phyloP scores from a whole-genome alignment of 1,140 invertebrate species.

The Zaprionus vittiger region DNA sequence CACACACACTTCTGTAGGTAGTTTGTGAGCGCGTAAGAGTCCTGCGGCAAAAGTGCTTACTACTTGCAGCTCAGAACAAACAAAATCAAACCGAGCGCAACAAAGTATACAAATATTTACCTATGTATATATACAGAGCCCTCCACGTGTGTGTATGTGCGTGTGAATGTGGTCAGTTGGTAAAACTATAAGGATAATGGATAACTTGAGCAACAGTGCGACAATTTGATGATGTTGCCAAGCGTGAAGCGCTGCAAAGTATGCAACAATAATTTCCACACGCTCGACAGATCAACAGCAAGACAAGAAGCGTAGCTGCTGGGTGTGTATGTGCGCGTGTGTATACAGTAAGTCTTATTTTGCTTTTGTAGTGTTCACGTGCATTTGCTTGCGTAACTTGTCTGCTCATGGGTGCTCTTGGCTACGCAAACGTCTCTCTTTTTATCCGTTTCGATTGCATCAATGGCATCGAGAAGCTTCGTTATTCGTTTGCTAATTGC shows the following conservation, averaged over 20 bases:
- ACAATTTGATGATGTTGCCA: conserved; percentile 17
- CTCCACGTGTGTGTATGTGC: neutral
- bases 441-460: conserved; percentile 17
- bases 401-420: neutral
- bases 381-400: neutral
- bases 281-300: neutral
- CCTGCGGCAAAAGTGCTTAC: conserved; percentile 68
- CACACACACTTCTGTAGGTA: neutral
- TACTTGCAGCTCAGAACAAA: conserved; percentile 59
- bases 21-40: conserved; percentile 45
- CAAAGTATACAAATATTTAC: conserved; percentile 78
- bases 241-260: conserved; percentile 17
- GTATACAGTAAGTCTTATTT: neutral
- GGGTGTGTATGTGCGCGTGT: neutral
- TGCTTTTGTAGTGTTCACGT: neutral
- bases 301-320: neutral
- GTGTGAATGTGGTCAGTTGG: conserved; percentile 21
- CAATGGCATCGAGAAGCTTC: conserved; percentile 5
- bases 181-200: conserved; percentile 27
- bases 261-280: conserved; percentile 26
- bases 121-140: conserved; percentile 27
- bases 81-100: conserved; percentile 80
- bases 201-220: conserved; percentile 10
- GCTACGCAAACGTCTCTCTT: neutral
- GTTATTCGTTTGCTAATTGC: conserved; percentile 41